Conservation (phyloP, 2,113 vertebrate genomes). For the Cephalophus harveyi region DNA sequence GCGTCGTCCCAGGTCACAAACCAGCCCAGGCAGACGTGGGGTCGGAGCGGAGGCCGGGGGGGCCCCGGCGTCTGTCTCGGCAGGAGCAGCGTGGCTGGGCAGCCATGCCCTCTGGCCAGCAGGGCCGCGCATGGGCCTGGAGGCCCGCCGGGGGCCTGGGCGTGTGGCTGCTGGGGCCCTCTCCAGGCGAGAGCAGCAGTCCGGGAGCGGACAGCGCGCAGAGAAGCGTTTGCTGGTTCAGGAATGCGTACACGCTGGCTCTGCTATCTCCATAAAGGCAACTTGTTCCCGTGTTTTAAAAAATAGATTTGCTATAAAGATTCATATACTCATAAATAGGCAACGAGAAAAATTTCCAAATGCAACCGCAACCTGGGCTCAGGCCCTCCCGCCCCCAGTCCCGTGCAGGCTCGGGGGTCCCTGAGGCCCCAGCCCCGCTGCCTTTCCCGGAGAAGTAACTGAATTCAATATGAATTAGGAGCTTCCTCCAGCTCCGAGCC, state of each 20-base stretch:
- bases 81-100: not conserved
- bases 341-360: constrained; percentile 20
- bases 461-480: constrained; percentile 42
- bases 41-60: not conserved
- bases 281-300: constrained; percentile 48
- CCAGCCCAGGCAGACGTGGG: not conserved
- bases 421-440: not conserved
- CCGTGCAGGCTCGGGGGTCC: no score
- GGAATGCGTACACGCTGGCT: constrained; percentile 47
- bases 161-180: not conserved
- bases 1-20: not conserved
- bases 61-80: not conserved
- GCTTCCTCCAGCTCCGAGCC: not conserved
- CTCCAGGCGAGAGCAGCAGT: not conserved
- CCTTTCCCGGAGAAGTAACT: not conserved
- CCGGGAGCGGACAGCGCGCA: not conserved
- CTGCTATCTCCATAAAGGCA: constrained; percentile 53
- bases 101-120: not conserved
- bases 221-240: constrained; percentile 59
- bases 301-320: constrained; percentile 70
- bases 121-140: not conserved
- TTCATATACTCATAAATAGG: constrained; percentile 61
- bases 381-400: not conserved
- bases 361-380: not conserved
- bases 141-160: accelerated